Evolutionary conservation across 2,888 invertebrate genomes (phyloP).

Genomic region (Herminia tarsipennalis): DNA sequence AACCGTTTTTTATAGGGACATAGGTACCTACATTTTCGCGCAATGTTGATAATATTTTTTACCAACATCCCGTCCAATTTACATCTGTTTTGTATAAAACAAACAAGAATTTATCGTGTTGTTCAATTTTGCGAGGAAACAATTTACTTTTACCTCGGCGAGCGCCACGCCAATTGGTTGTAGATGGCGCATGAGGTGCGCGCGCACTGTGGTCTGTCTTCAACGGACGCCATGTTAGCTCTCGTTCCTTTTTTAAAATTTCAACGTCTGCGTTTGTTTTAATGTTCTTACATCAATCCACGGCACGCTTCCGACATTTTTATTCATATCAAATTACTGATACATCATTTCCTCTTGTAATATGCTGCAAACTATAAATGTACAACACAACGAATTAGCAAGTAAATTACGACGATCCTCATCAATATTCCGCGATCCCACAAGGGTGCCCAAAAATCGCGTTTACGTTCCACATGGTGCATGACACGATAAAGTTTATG

Average conservation of each 20-base stretch:
- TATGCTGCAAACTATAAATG: slow-evolving; percentile 28
- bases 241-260: slow-evolving; percentile 63
- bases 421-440: slow-evolving; percentile 54
- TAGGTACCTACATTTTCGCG: neutral
- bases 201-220: slow-evolving; percentile 78
- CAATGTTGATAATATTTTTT: slow-evolving; percentile 11
- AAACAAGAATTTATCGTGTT: slow-evolving; percentile 42
- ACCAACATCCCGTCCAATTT: slow-evolving; percentile 31
- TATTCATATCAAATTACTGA: slow-evolving; percentile 32
- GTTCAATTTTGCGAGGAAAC: slow-evolving; percentile 59
- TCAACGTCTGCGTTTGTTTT: slow-evolving; percentile 41
- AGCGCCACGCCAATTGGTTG: slow-evolving; percentile 77
- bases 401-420: slow-evolving; percentile 48
- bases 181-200: slow-evolving; percentile 75
- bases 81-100: slow-evolving; percentile 36
- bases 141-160: slow-evolving; percentile 66
- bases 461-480: slow-evolving; percentile 65
- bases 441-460: slow-evolving; percentile 63
- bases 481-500: slow-evolving; percentile 73
- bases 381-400: slow-evolving; percentile 34
- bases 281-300: slow-evolving; percentile 17
- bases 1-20: neutral
- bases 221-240: slow-evolving; percentile 59
- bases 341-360: slow-evolving; percentile 31
- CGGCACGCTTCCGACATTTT: slow-evolving; percentile 49